Percentiles rank a stretch among this genome's conserved stretches.
phyloP scores from a whole-genome alignment of 2,888 invertebrate genomes.

The Agrotis puta region DNA sequence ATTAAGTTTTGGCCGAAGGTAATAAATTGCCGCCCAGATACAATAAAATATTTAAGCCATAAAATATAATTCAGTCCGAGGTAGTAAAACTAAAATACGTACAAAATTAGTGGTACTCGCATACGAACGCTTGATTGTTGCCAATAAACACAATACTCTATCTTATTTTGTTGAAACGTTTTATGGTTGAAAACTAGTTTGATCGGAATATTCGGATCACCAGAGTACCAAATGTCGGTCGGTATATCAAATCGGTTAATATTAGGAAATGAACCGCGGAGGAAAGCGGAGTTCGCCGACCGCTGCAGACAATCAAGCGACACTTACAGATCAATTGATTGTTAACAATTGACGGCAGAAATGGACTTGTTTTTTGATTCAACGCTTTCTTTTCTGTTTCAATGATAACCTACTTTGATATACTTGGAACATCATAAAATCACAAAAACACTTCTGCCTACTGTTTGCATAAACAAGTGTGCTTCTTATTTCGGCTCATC shows the following conservation, averaged over 20 bases:
- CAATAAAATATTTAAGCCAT: conserved; percentile 41
- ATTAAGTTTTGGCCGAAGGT: conserved; percentile 19
- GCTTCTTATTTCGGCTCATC: background rate
- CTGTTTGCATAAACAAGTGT: background rate
- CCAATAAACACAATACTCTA: conserved; percentile 28
- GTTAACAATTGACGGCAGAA: conserved; percentile 62
- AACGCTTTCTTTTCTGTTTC: conserved; percentile 35
- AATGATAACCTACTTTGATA: no score
- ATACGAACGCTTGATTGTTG: conserved; percentile 24
- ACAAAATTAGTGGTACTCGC: conserved; percentile 20
- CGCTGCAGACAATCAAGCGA: conserved; percentile 57
- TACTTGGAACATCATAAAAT: background rate
- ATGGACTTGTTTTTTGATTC: conserved; percentile 31
- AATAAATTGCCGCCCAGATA: conserved; percentile 22
- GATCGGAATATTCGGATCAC: conserved; percentile 13
- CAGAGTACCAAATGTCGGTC: conserved; percentile 42
- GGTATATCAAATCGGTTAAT: conserved; percentile 82
- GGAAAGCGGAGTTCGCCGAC: conserved; percentile 71
- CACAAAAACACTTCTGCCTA: no score
- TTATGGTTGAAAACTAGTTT: conserved; percentile 27
- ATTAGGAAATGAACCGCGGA: conserved; percentile 77
- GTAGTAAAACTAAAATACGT: conserved; percentile 35
- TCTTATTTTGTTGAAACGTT: conserved; percentile 16
- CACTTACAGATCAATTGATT: conserved; percentile 76
- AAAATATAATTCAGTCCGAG: conserved; percentile 32